Conservation (phyloP, 2,797 vertebrate species). For the Spinibarbus caldwelli region DNA sequence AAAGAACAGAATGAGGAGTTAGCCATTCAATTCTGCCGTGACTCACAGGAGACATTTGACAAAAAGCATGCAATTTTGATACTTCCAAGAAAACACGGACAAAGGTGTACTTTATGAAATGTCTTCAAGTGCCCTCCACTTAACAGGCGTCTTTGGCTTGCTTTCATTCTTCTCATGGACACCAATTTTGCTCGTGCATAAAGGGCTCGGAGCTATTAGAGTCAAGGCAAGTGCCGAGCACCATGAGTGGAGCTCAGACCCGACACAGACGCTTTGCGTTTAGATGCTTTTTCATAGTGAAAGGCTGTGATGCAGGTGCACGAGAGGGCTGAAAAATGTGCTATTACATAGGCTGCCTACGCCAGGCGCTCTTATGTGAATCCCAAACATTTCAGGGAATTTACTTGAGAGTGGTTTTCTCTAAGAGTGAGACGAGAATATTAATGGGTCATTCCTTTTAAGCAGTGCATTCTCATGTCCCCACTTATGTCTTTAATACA, state of each 20-base stretch:
- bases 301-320: conserved; percentile 45
- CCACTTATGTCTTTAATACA: not conserved
- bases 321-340: not conserved
- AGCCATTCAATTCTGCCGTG: conserved; percentile 41
- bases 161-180: conserved; percentile 53
- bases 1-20: conserved; percentile 33
- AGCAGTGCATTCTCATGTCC: not conserved
- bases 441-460: conserved; percentile 38
- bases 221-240: conserved; percentile 49
- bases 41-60: conserved; percentile 52
- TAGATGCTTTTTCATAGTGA: conserved; percentile 50
- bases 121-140: conserved; percentile 59
- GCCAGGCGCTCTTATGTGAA: conserved; percentile 15
- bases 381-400: conserved; percentile 41
- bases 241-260: conserved; percentile 47
- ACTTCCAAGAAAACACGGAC: conserved; percentile 52
- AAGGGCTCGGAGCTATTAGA: conserved; percentile 58
- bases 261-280: conserved; percentile 45
- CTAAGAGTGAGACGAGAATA: conserved; percentile 24
- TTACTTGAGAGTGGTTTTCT: conserved; percentile 27
- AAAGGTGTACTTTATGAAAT: conserved; percentile 52
- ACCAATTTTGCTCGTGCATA: conserved; percentile 52
- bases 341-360: conserved; percentile 33
- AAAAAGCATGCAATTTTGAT: conserved; percentile 59
- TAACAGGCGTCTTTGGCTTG: conserved; percentile 59